Base-by-base conservation (phyloP, 2,797 vertebrate species). In the Enteromius viviparus region DNA sequence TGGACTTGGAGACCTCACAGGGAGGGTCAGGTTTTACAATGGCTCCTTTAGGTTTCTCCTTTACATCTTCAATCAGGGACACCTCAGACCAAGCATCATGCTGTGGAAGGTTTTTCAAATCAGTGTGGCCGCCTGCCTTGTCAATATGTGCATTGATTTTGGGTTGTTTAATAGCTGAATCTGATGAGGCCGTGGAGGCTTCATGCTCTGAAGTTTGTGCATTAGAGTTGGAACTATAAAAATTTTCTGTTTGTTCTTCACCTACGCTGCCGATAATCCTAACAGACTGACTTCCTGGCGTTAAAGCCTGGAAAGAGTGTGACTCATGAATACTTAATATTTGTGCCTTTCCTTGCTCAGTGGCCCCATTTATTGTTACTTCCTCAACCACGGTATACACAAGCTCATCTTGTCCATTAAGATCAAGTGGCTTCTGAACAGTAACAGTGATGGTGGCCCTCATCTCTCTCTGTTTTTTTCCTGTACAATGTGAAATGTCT, bases 341-440 rank as follows among this genome's bases (percentile, higher is more conserved):
- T 88, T 97, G 98, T 62, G 96, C 95, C 3, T 96, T 94, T 47
- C 90, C 95, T 0, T 93, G 94, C 80, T 95, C 94, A 53, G 96
- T 88, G 45, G 95, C 94, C 15, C 97, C 96, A 21, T 95, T 97
- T 85, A 98, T 96, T 85, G 96, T 98, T 87, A 99, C 94, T 85
- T 99, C 98, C 91, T 99, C 97, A 81, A 98, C 97, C 89, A 99
- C 94, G 0, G 98, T 98, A 89, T 98, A 99, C 15, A 99, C 97
- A 68, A 99, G 93, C 91, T 99, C 98, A 0, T 99, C 98, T 45
- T 99, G 96, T 45, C 98, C 97, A 1, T 95, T 98, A 66, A 96
- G 91, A 91, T 99, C 98, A 82, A 99, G 85, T 0, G 98, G 98
- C 85, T 98, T 97, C 87, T 99, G 97, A 76, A 99, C 96, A 0